Conservation (phyloP, 37 sponge, comb jelly and placozoan species). For the Mnemiopsis leidyi region DNA sequence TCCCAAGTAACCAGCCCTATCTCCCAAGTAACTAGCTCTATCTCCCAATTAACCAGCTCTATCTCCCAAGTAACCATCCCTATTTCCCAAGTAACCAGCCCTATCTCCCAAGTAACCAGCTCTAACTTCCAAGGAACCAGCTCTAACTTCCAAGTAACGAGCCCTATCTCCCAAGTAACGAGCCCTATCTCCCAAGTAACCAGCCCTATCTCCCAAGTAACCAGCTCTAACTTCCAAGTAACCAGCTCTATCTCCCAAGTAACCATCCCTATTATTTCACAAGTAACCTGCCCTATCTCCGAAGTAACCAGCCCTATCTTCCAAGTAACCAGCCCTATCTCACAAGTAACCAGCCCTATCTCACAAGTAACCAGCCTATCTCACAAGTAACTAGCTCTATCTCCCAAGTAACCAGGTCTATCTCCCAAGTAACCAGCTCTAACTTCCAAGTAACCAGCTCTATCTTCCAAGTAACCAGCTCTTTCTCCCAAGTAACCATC, state of each 20-base stretch:
- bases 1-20: too few relatives aligned
- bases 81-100: neutral
- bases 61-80: neutral
- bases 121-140: neutral
- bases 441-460: too few relatives aligned
- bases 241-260: neutral
- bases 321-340: neutral
- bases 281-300: neutral
- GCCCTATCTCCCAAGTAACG: neutral
- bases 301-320: neutral
- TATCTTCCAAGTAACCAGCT: too few relatives aligned
- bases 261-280: neutral
- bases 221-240: neutral
- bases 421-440: too few relatives aligned
- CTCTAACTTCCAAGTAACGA: neutral
- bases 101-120: neutral
- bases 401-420: too few relatives aligned
- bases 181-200: neutral
- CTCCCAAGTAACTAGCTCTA: too few relatives aligned
- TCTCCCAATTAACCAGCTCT: neutral
- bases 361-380: too few relatives aligned
- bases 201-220: neutral
- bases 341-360: neutral
- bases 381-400: too few relatives aligned
- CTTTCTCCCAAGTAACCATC: too few relatives aligned